Evolutionary conservation across 2,797 vertebrate species (phyloP).

Genomic region (Leptatherina wallacei): DNA sequence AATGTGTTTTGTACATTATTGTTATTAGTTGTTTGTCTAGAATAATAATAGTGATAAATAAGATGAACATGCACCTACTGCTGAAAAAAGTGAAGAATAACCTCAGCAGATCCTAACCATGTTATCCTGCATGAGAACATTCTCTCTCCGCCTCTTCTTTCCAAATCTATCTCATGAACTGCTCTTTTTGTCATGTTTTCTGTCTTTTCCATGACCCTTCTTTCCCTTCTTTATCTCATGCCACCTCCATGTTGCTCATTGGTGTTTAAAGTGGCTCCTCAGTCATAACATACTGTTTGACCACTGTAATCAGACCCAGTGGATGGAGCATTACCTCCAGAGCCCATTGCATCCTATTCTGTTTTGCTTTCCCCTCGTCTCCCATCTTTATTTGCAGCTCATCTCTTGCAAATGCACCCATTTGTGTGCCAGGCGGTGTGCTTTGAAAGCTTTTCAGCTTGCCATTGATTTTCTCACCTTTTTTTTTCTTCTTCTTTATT

Average conservation of each 20-base stretch:
- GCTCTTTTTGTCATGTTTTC: conserved; percentile 1
- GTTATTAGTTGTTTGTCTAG: background rate
- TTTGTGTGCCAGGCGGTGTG: conserved; percentile 60
- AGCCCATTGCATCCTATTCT: conserved; percentile 58
- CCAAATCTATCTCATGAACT: background rate
- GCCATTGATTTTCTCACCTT: conserved; percentile 66
- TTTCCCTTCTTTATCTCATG: conserved; percentile 27
- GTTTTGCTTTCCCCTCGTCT: conserved; percentile 55
- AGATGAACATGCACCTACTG: conserved; percentile 23
- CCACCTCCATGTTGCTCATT: conserved; percentile 44
- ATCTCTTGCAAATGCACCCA: conserved; percentile 61
- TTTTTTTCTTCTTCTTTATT: conserved; percentile 19
- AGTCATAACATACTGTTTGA: conserved; percentile 45
- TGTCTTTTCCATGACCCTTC: background rate
- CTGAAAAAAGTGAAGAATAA: conserved; percentile 24
- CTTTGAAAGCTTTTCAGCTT: conserved; percentile 64
- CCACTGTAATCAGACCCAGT: conserved; percentile 57
- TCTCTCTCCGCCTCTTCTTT: conserved; percentile 15
- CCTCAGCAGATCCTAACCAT: conserved; percentile 29
- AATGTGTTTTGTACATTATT: background rate
- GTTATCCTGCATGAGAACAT: conserved; percentile 63
- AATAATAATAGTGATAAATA: background rate
- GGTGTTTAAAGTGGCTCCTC: conserved; percentile 31
- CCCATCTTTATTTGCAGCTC: conserved; percentile 64
- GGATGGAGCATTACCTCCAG: conserved; percentile 45